Evolutionary conservation across 2,113 vertebrate genomes (phyloP), one percentile per base, ranked within the genome.

Genomic region (Centropristis striata): DNA sequence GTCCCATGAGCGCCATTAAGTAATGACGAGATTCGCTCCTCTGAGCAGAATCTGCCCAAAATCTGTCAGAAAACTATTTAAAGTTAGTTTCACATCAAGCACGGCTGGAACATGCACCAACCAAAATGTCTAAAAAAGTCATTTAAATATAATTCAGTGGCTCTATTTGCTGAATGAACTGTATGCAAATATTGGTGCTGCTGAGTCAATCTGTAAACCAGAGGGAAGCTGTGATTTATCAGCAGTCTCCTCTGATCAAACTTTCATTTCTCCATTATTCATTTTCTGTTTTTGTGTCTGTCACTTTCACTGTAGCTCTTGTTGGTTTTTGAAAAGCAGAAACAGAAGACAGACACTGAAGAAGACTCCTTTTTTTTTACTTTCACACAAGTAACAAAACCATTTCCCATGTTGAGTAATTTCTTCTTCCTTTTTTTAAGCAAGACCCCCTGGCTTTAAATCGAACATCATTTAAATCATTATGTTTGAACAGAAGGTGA

Each of bases 1-100:
- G 4, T 89, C 85, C 77, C 84, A 53, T 66, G 74, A 77, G 84
- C 68, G 60, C 54, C 79, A 85, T 92, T 85, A 90, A 60, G 47
- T 75, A 65, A 78, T 66, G 81, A 66, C 3, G 39, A 70, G 65
- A 78, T 44, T 73, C 21, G 65, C 78, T 70, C 54, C 58, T 53
- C 23, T 49, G 71, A 70, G 78, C 67, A 74, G 55, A n/a, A 46
- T 65, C 57, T 67, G 74, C 71, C 55, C 66, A 69, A 72, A 80
- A 66, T 47, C 49, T 78, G 44, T 57, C 59, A 77, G 58, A 76
- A 70, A 73, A 27, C 25, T 2, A 3, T 25, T 70, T 59, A 21
- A 39, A 44, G 53, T 61, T 18, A 49, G 16, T 20, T 39, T 57
- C 47, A 28, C 13, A 13, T 50, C 46, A 53, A 63, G 27, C 21